Conservation (phyloP, 2,888 invertebrate species). For the Branchellion lobata region DNA sequence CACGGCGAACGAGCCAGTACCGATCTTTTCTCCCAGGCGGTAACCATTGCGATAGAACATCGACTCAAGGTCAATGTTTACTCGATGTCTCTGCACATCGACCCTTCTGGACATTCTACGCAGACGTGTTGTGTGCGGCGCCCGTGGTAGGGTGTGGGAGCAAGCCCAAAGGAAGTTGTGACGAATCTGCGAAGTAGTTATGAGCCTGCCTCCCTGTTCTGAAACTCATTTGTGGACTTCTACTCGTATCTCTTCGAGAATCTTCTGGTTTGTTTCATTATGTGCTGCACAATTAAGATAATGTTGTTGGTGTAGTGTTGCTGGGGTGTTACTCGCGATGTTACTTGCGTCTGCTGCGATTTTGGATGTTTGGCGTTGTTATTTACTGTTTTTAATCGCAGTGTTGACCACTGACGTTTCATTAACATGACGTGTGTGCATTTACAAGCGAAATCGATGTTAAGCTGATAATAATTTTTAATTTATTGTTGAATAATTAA, state of each 20-base stretch:
- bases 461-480: no score
- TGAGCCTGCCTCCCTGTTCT: no score
- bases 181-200: neutral
- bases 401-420: constrained; percentile 1
- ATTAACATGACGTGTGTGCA: neutral
- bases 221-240: neutral
- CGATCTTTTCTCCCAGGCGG: constrained; percentile 47
- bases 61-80: constrained; percentile 42
- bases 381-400: neutral
- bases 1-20: constrained; percentile 49
- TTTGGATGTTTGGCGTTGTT: neutral
- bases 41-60: constrained; percentile 48
- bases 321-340: neutral
- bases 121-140: neutral
- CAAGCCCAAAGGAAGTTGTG: neutral
- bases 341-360: neutral
- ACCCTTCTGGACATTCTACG: constrained; percentile 32
- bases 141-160: neutral
- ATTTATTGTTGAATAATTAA: no score
- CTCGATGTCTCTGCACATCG: constrained; percentile 32
- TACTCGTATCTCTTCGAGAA: neutral
- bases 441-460: neutral
- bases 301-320: no score
- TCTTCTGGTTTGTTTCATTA: neutral
- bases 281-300: neutral